Conservation (phyloP, 2,797 vertebrate species). For the Platalea minor region DNA sequence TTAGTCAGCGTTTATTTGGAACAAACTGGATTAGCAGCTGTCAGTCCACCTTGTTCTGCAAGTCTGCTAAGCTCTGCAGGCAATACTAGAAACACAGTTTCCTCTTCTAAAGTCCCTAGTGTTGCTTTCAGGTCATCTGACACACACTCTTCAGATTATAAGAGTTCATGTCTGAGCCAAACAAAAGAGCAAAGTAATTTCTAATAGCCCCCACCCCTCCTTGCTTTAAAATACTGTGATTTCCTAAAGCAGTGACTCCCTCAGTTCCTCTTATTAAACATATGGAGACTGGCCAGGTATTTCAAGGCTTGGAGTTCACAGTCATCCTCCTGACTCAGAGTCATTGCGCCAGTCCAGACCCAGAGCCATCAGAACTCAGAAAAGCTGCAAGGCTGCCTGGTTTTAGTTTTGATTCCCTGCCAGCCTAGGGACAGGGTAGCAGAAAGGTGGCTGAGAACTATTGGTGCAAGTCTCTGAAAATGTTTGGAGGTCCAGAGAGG, state of each 20-base stretch:
- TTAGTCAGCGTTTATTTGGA: neutral
- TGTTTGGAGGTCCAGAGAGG: neutral
- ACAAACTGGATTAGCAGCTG: neutral
- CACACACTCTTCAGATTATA: neutral
- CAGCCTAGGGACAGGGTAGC: neutral
- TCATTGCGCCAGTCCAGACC: neutral
- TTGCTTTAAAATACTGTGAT: neutral
- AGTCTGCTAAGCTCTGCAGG: neutral
- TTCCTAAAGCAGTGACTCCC: neutral
- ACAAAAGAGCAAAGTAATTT: neutral
- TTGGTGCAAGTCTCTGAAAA: neutral
- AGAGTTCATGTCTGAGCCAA: neutral
- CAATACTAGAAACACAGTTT: neutral
- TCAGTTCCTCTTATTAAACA: neutral
- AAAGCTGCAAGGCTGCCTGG: neutral
- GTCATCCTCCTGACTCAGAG: neutral
- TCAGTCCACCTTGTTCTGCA: neutral
- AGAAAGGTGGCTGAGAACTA: neutral
- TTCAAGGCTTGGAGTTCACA: neutral
- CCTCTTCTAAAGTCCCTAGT: neutral
- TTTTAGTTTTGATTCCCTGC: neutral
- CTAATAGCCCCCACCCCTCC: rapidly evolving
- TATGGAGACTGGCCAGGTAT: neutral
- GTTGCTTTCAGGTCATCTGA: neutral
- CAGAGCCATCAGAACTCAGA: neutral